Base-by-base conservation (phyloP, 2,113 vertebrate species). In the Lamprologus callipterus region DNA sequence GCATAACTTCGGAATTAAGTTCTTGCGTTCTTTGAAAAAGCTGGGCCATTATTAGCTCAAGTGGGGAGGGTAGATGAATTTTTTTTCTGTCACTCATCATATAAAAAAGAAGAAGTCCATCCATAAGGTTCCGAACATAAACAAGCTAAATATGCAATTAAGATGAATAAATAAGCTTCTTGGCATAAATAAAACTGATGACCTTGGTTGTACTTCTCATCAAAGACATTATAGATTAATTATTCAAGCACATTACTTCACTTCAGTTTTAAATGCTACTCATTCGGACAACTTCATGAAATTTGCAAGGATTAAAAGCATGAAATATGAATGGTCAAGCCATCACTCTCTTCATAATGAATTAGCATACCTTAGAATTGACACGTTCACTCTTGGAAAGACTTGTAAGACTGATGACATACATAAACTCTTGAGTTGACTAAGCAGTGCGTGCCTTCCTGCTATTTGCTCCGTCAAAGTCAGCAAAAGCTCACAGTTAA, bases 251-350 rank as follows among this genome's bases (percentile, higher is more conserved):
- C 95, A 96, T 95, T 91, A 94, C 95, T 96, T 95, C 85, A 91
- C 92, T 95, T 92, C 82, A 75, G 85, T 89, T 95, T 94, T 92
- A 96, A 96, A 96, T 95, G 94, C 94, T 92, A 94, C 95, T 96
- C 95, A 95, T 95, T 96, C 79, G 45, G 96, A 97, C 96, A 96
- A 96, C 95, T 95, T 96, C 95, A 96, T 97, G 89, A 96, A 97
- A 96, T 53, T 95, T 96, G 94, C 94, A 96, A 54, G 93, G 87
- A 95, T 92, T 90, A 79, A 91, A 87, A 19, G 78, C 94, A 95
- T 97, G 40, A 96, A 96, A 95, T 91, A 96, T 96, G 89, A 84
- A 97, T 92, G 83, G 28, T 13, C 70, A 91, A 90, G 93, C 93
- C 95, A 95, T 96, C 95, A 90, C 82, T 92, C 84, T 79, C 89